Evolutionary conservation across 2,888 invertebrate genomes (phyloP), one percentile per base, ranked within the genome.

Genomic region (Drosophila suboccidentalis): DNA sequence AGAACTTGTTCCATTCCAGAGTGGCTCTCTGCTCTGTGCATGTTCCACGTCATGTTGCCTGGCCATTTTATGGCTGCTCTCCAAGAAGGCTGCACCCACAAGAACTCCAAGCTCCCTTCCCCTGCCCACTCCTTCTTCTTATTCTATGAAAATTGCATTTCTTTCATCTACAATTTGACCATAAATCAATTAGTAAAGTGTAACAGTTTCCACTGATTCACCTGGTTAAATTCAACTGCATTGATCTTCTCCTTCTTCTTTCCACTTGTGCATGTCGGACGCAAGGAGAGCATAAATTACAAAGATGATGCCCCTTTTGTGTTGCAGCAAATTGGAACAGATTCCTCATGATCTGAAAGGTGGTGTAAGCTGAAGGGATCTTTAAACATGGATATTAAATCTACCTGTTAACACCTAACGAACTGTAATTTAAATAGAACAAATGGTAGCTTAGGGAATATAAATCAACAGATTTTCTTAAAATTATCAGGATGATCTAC

Each of bases 101-200:
- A 59, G 47, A 1, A 77, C 59, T 36, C 51, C 15, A 15, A 3
- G 5, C 5, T 19, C 15, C 9, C 22, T 19, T 29, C 19, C 39
- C 13, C 15, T 47, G 8, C n/a, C 10, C 11, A 41, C 54, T 3
- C 5, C 1, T 13, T 4, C 13, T 4, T 13, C 13, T 11, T 13
- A 4, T 36, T 3, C 13, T 13, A 5, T 65, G 59, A 43, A 51
- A 75, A 67, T 74, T 63, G 57, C 51, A 66, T 66, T 65, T 71
- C 55, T 64, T 73, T 78, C 39, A 61, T 68, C 47, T 60, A 38
- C 73, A 39, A 66, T 61, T 70, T 62, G 62, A 49, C 61, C 80
- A 85, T 84, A 85, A 84, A 84, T 84, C 84, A 84, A 84, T 84
- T 87, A 85, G 78, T 63, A 41, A 67, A 70, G 69, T 73, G 71